Percentiles rank a stretch among this genome's conserved stretches.
These are phyloP conservation scores for Leuciscus idus DNA, from an alignment of 2,113 vertebrate genomes.

Conservation along the genomic window DNA sequence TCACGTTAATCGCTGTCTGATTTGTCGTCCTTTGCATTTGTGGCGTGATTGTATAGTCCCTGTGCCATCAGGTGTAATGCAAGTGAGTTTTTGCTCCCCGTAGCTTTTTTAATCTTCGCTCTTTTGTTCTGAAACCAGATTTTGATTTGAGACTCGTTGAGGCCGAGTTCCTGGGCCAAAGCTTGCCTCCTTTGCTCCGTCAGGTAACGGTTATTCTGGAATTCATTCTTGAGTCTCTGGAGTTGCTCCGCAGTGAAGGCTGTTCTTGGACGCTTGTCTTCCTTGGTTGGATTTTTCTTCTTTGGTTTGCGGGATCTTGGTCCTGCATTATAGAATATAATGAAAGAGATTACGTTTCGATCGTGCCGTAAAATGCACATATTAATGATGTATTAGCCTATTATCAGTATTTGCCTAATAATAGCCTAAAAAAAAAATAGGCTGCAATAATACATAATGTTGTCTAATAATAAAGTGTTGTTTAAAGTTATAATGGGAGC, in stretches of 20 bases:
- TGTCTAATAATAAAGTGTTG: not conserved
- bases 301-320: conserved; percentile 93
- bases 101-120: conserved; percentile 90
- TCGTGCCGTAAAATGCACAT: not conserved
- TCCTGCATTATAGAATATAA: conserved; percentile 71
- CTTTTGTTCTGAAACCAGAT: conserved; percentile 96
- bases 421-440: not conserved
- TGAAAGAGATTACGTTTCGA: not conserved
- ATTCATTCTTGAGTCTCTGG: conserved; percentile 84
- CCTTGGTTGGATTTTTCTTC: conserved; percentile 83
- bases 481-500: not conserved
- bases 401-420: not conserved
- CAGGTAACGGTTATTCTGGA: conserved; percentile 88
- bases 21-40: conserved; percentile 81
- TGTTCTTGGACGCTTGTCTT: conserved; percentile 89
- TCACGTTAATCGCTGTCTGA: conserved; percentile 86
- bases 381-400: not conserved
- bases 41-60: conserved; percentile 89
- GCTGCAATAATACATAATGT: not conserved
- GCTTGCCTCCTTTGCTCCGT: conserved; percentile 86
- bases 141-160: conserved; percentile 92
- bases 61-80: conserved; percentile 88
- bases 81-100: conserved; percentile 83
- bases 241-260: conserved; percentile 90
- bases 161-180: conserved; percentile 84